phyloP scores from a whole-genome alignment of 2,888 invertebrate species.

The Oasisia sp. region DNA sequence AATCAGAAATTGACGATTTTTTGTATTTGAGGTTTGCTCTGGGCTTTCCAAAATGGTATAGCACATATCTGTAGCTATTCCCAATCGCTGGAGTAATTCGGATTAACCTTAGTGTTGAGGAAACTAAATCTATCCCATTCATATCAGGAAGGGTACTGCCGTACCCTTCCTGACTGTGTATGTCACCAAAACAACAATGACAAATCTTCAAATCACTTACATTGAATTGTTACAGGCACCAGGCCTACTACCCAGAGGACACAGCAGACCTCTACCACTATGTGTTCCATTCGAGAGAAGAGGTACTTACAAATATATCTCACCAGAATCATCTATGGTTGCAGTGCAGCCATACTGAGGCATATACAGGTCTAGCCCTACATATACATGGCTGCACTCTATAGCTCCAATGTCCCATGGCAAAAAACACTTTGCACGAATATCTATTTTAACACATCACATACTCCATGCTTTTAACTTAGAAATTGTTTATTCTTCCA shows the following conservation, averaged over 20 bases:
- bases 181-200: not conserved
- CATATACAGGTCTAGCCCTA: not conserved
- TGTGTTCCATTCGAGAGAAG: slow-evolving; percentile 54
- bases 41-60: too few species aligned
- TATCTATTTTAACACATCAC: too few species aligned
- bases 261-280: slow-evolving; percentile 53
- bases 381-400: too few species aligned
- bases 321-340: too few species aligned
- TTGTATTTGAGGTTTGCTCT: too few species aligned
- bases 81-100: too few species aligned
- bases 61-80: too few species aligned
- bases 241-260: slow-evolving; percentile 50
- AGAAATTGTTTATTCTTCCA: not conserved
- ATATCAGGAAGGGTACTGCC: too few species aligned
- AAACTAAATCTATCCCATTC: too few species aligned
- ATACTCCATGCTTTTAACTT: not conserved
- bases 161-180: too few species aligned
- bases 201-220: not conserved
- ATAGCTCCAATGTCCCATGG: not conserved
- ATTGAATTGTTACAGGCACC: slow-evolving; percentile 39
- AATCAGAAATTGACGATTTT: too few species aligned
- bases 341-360: not conserved
- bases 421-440: not conserved
- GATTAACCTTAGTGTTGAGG: too few species aligned
- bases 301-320: slow-evolving; percentile 45